A percentile compares a stretch with the other conserved stretches of the same genome.
phyloP scores from a whole-genome alignment of 2,888 invertebrate species.

The Tipula confusa region DNA sequence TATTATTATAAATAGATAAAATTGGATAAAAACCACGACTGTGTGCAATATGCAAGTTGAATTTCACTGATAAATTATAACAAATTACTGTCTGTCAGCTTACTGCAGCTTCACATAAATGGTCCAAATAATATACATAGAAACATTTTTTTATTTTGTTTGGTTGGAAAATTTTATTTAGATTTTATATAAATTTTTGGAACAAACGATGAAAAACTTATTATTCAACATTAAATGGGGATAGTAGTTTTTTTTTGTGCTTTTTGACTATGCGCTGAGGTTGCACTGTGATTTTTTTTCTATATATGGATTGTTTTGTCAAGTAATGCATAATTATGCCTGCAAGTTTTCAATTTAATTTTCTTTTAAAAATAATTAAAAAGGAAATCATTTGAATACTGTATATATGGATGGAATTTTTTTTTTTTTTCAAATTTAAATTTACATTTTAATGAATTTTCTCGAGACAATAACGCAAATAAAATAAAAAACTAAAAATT shows the following conservation, averaged over 20 bases:
- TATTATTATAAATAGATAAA: no score
- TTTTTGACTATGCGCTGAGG: background rate
- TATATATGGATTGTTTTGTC: background rate
- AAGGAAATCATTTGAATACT: background rate
- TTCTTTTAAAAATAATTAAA: background rate
- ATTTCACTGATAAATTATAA: background rate
- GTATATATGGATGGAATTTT: background rate
- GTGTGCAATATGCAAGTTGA: background rate
- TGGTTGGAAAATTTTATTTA: background rate
- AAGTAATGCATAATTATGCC: background rate
- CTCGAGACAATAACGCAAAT: background rate
- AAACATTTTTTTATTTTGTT: background rate
- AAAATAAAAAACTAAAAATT: background rate
- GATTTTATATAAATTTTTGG: background rate
- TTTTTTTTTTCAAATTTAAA: no score
- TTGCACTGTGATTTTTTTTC: background rate
- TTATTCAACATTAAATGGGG: background rate
- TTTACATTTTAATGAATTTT: constrained; percentile 20
- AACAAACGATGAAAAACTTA: background rate
- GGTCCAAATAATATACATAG: background rate
- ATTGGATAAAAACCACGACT: no score
- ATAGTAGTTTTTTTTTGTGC: background rate
- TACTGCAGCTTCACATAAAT: background rate
- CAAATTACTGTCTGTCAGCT: background rate
- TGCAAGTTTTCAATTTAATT: background rate